Evolutionary conservation across 2,888 invertebrate species (phyloP), one percentile per base, ranked within the genome.

Genomic region (Eilema griseolum): DNA sequence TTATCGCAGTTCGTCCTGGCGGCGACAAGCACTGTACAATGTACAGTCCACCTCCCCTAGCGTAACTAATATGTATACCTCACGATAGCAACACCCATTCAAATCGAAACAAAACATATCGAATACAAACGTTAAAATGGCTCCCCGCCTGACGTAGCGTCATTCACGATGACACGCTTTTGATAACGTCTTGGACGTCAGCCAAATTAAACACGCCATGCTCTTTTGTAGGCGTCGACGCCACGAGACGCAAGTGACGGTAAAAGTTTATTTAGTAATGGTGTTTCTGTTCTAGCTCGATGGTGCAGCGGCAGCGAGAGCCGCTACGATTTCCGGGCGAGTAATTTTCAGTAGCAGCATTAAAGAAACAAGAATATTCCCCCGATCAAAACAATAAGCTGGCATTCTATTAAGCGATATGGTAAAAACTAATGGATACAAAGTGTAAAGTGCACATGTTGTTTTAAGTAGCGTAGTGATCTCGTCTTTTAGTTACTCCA

Each of bases 111-210:
- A 67, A 67, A 64, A 65, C 60, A 59, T 52, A 62, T 64, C 46
- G 52, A 67, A 57, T 26, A 10, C n/a, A 63, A 20, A 46, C 57
- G 26, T 28, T 26, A 66, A 62, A 60, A 31, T 46, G n/a, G 41
- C 46, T n/a, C 26, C 28, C 41, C 11, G 24, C 52, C 20, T 33
- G 31, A 28, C 24, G 59, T 61, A 61, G 66, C 64, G 66, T 74
- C 66, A 33, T 37, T 59, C 72, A 52, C 57, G 56, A 72, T 69
- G 68, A 73, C 67, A 77, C 41, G 70, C 59, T 64, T 69, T 23
- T 62, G 82, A 81, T 73, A 74, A 68, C 63, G 46, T 46, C 60
- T 72, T 71, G 65, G 66, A 70, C 65, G 69, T 46, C 52, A 71
- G 72, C 74, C 67, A 67, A 74, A 76, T 71, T 67, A 65, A 66